Percentiles rank a stretch among this genome's conserved stretches.
phyloP scores from a whole-genome alignment of 2,797 vertebrate genomes.

The Siniperca obscura region DNA sequence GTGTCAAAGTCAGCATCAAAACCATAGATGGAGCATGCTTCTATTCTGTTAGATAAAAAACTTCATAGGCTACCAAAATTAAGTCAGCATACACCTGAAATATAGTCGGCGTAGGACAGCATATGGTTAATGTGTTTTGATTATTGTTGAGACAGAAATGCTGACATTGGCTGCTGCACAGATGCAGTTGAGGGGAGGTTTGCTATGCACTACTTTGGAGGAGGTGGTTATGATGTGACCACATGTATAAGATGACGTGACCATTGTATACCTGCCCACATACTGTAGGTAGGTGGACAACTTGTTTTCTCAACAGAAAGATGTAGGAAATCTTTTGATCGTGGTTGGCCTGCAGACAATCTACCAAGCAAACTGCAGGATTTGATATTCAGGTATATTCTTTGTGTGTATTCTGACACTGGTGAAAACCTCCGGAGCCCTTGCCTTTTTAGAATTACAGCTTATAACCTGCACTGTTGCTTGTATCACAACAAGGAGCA shows the following conservation, averaged over 20 bases:
- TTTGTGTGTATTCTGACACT: background rate
- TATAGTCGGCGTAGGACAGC: background rate
- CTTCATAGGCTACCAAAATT: background rate
- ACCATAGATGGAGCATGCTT: slow-evolving; percentile 1
- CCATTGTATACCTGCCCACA: background rate
- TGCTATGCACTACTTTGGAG: background rate
- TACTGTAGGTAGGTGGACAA: background rate
- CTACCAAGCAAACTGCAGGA: background rate
- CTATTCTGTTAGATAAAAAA: slow-evolving; percentile 6
- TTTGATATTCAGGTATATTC: background rate
- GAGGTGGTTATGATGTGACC: slow-evolving; percentile 4
- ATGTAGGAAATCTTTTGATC: background rate
- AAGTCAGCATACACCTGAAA: background rate
- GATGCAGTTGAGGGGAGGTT: slow-evolving; percentile 4
- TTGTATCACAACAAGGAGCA: slow-evolving; percentile 7
- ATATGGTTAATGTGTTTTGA: background rate
- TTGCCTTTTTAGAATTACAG: background rate
- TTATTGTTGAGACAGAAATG: slow-evolving; percentile 11
- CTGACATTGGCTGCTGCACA: slow-evolving; percentile 1
- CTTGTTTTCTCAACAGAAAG: background rate
- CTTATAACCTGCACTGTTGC: background rate
- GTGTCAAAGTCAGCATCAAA: slow-evolving; percentile 45
- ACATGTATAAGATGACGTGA: background rate
- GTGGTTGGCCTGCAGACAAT: background rate
- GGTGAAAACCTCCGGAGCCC: background rate